Evolutionary conservation across 2,888 invertebrate species (phyloP).

Genomic region (Isotomurus palustris): DNA sequence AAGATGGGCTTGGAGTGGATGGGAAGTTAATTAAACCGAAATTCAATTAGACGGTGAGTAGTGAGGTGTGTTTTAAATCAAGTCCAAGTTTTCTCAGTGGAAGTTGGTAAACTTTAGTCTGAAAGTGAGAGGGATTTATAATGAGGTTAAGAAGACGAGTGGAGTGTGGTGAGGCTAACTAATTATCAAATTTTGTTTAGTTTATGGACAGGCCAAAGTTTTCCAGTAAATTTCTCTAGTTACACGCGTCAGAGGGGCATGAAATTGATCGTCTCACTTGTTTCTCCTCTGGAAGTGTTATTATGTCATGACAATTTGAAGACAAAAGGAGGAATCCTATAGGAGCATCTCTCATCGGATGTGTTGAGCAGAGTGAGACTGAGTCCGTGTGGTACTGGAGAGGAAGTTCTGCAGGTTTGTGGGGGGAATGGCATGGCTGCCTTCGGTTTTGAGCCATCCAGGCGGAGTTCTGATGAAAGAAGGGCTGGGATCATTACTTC

Average conservation of each 20-base stretch:
- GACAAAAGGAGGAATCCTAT: background rate
- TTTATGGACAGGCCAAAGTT: conserved; percentile 45
- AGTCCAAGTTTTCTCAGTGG: background rate
- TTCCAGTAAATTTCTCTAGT: conserved; percentile 46
- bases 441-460: conserved; percentile 30
- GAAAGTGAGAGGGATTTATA: background rate
- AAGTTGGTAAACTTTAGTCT: background rate
- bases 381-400: too few relatives aligned
- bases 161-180: background rate
- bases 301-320: background rate
- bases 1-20: conserved; percentile 21
- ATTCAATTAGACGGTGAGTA: conserved; percentile 40
- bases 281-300: background rate
- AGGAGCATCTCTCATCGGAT: too few relatives aligned
- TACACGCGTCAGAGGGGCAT: conserved; percentile 44
- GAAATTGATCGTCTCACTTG: conserved; percentile 45
- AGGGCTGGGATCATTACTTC: conserved; percentile 44
- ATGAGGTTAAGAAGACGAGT: background rate
- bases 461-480: conserved; percentile 46
- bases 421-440: conserved; percentile 13
- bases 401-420: conserved; percentile 8
- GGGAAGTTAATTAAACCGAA: conserved; percentile 46
- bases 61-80: background rate
- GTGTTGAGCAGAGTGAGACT: too few relatives aligned
- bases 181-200: conserved; percentile 27